A percentile compares a stretch with the other conserved stretches of the same genome.
Conservation (phyloP, 2,113 vertebrate genomes). For the Athene cunicularia region DNA sequence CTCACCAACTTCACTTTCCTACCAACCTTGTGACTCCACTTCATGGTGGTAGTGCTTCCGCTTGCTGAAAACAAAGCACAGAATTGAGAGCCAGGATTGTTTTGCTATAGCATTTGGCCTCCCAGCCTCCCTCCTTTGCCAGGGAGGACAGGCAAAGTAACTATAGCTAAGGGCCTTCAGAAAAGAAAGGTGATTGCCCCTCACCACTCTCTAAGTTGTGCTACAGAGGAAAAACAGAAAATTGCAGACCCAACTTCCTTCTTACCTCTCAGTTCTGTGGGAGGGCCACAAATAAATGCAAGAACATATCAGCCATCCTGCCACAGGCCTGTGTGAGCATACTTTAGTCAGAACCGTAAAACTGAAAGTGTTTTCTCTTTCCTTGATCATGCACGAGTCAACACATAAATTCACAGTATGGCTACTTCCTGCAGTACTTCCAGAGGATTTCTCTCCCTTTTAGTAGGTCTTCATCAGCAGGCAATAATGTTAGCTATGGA, state of each 20-base stretch:
- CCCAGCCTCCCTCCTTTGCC: no score
- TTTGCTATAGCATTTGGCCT: neutral
- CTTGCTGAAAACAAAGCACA: neutral
- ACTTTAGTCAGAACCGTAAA: neutral
- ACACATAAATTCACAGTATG: neutral
- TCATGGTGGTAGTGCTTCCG: neutral
- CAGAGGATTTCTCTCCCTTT: neutral
- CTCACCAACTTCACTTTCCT: neutral
- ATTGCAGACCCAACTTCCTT: neutral
- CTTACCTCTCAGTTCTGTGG: neutral
- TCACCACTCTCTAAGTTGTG: neutral
- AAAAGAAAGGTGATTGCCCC: neutral
- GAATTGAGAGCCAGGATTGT: neutral
- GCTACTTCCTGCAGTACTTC: neutral
- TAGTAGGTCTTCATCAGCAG: neutral
- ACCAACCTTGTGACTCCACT: neutral
- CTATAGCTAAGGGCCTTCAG: neutral
- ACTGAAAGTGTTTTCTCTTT: neutral
- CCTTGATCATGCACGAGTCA: neutral
- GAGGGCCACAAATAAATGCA: fast-evolving
- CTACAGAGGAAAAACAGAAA: neutral
- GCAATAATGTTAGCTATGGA: neutral
- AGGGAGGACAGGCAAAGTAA: neutral
- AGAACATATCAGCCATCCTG: neutral
- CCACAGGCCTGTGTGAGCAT: fast-evolving